Evolutionary conservation across 2,888 invertebrate species (phyloP).

Genomic region (Leptinotarsa peninsularis): DNA sequence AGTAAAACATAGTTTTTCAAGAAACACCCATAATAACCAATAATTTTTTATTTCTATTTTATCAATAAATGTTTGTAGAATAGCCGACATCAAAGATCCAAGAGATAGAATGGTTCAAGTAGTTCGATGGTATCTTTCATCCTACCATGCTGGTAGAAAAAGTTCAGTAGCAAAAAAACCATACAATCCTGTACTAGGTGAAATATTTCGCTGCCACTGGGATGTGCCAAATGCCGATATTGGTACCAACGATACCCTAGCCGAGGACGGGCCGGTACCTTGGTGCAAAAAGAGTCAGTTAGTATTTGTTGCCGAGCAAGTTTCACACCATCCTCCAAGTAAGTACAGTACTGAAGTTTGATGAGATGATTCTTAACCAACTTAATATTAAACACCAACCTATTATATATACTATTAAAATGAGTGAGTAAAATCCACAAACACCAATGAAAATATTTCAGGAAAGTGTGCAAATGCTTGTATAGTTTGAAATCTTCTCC

Average conservation of each 20-base stretch:
- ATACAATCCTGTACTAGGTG: slow-evolving; percentile 98
- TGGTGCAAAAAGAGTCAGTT: slow-evolving; percentile 91
- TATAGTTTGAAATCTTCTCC: no score
- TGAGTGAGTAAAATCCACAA: no score
- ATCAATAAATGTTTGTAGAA: slow-evolving; percentile 69
- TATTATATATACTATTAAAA: no score
- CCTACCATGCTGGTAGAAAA: slow-evolving; percentile 98
- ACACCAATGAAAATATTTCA: no score
- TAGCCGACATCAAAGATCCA: slow-evolving; percentile 88
- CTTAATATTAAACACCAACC: no score
- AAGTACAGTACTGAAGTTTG: slow-evolving; percentile 52
- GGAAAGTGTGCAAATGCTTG: no score
- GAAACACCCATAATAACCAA: no score
- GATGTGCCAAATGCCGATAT: slow-evolving; percentile 69
- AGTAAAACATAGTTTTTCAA: no score
- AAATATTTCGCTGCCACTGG: slow-evolving; percentile 93
- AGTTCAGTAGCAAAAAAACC: slow-evolving; percentile 98
- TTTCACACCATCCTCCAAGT: slow-evolving; percentile 99
- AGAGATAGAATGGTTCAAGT: slow-evolving; percentile 94
- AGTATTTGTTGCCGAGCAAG: slow-evolving; percentile 97
- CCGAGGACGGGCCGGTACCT: slow-evolving; percentile 88
- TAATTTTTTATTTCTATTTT: no score
- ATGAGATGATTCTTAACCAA: no score
- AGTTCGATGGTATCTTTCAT: slow-evolving; percentile 96
- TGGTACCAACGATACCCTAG: slow-evolving; percentile 67